These are phyloP conservation scores for Microtus oregoni DNA, from an alignment of 2,113 vertebrate species.

Conservation along the genomic window DNA sequence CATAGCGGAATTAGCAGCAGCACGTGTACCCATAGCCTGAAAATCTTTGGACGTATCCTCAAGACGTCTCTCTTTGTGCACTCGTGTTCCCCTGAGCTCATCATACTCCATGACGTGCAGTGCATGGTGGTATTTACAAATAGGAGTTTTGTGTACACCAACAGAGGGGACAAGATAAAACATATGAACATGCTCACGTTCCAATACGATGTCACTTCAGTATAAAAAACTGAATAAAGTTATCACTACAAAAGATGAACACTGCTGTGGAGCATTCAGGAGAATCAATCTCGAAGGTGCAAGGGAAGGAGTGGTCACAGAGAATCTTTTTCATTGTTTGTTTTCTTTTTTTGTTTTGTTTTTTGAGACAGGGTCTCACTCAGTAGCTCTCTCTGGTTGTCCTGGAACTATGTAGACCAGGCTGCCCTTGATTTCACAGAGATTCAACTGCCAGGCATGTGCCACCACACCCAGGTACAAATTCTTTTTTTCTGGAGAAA, in stretches of 20 bases:
- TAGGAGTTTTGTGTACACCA: neutral
- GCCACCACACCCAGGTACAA: neutral
- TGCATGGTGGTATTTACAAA: neutral
- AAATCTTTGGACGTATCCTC: neutral
- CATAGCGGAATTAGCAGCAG: slow-evolving; percentile 16
- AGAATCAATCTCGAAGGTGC: neutral
- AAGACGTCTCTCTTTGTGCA: neutral
- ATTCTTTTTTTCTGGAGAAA: neutral
- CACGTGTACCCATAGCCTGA: neutral
- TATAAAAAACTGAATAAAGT: slow-evolving; percentile 17
- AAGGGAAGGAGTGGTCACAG: neutral
- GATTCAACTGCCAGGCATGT: neutral
- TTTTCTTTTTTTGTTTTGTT: neutral
- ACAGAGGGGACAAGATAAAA: neutral
- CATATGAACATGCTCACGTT: neutral
- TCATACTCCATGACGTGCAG: neutral
- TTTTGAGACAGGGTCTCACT: neutral
- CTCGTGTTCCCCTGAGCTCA: slow-evolving; percentile 49
- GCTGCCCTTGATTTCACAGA: neutral
- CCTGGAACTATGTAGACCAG: neutral
- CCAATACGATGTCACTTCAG: neutral
- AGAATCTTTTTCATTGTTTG: neutral
- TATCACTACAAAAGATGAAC: neutral
- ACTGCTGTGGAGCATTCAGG: neutral
- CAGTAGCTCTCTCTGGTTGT: neutral